Conservation (phyloP, 2,797 vertebrate genomes). For the Helicolenus hilgendorfi region DNA sequence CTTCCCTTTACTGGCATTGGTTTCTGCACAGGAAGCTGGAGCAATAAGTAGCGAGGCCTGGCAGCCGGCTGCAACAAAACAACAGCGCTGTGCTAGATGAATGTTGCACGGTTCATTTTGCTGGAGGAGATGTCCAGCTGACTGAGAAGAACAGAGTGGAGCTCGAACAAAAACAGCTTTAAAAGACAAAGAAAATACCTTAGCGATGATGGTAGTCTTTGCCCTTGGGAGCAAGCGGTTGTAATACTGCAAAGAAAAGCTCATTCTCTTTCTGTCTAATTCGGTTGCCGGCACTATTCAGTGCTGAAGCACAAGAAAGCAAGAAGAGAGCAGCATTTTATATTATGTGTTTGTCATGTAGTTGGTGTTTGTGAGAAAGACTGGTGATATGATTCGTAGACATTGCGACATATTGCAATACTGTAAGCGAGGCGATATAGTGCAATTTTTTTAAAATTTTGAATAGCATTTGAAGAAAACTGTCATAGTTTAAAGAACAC, state of each 20-base stretch:
- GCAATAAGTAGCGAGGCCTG: constrained; percentile 20
- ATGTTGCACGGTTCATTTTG: constrained; percentile 38
- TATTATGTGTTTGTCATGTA: neutral
- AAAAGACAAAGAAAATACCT: constrained; percentile 34
- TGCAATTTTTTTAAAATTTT: too few relatives aligned
- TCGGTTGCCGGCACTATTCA: constrained; percentile 10
- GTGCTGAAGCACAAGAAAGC: neutral
- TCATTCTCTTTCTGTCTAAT: constrained; percentile 40
- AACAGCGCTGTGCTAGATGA: constrained; percentile 32
- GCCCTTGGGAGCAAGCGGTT: constrained; percentile 2
- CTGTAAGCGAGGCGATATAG: too few relatives aligned
- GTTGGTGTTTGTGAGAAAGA: constrained; percentile 15
- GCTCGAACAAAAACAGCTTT: constrained; percentile 16
- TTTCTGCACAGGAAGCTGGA: constrained; percentile 28
- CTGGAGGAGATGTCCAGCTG: constrained; percentile 51
- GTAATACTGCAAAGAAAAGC: constrained; percentile 41
- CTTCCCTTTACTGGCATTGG: neutral
- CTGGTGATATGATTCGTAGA: neutral
- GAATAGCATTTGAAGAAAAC: too few relatives aligned
- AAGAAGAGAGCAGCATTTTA: constrained; percentile 1
- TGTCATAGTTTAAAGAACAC: too few relatives aligned
- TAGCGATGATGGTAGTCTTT: neutral
- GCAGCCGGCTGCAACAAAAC: constrained; percentile 25
- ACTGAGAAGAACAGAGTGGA: constrained; percentile 26
- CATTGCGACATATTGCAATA: too few relatives aligned